These are phyloP conservation scores for Sylvilagus bachmani DNA, from an alignment of 2,113 vertebrate species.

Conservation along the genomic window DNA sequence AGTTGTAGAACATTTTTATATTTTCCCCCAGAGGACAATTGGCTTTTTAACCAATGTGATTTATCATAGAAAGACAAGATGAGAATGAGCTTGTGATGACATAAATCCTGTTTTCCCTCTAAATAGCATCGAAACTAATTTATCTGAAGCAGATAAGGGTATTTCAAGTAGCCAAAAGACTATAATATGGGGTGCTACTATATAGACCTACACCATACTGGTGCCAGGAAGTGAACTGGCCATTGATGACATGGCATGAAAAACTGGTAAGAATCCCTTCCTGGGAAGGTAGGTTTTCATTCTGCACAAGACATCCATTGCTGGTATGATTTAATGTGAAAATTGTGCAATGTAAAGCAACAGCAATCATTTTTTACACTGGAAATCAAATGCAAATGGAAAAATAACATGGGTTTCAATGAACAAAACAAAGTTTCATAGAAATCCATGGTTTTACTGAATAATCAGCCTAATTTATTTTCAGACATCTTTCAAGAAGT, in stretches of 20 bases:
- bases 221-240: not conserved
- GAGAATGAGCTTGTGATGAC: slow-evolving; percentile 32
- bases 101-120: not conserved
- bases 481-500: not conserved
- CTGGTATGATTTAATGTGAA: not conserved
- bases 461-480: not conserved
- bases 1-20: slow-evolving; percentile 45
- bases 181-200: not conserved
- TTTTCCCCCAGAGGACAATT: slow-evolving; percentile 37
- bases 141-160: slow-evolving; percentile 29
- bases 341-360: not conserved
- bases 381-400: slow-evolving; percentile 50
- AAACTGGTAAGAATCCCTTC: slow-evolving; percentile 8
- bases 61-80: slow-evolving; percentile 59
- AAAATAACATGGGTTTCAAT: slow-evolving; percentile 17
- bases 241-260: not conserved
- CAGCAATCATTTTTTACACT: not conserved
- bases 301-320: not conserved
- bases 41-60: slow-evolving; percentile 50
- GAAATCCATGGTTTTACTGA: not conserved
- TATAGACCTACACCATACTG: not conserved
- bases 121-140: slow-evolving; percentile 52
- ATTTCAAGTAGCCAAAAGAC: slow-evolving; percentile 47
- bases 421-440: not conserved
- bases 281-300: not conserved